Evolutionary conservation across 2,113 vertebrate genomes (phyloP).

Genomic region (Pseudolaguvia tuberculata): DNA sequence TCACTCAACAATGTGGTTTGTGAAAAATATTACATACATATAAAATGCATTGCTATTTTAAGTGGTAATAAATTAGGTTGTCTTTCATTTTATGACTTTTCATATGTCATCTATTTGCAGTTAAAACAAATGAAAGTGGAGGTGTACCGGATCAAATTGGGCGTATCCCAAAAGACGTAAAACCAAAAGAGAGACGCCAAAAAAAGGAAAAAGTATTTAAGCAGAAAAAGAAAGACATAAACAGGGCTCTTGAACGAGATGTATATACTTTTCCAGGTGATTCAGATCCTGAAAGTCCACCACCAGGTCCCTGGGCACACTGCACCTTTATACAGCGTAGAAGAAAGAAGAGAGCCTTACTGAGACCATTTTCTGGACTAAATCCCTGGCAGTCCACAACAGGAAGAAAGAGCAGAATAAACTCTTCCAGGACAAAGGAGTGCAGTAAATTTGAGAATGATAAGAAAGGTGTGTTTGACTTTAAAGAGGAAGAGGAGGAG

Average conservation of each 20-base stretch:
- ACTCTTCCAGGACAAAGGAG: conserved; percentile 39
- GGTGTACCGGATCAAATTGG: conserved; percentile 53
- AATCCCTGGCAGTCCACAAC: conserved; percentile 51
- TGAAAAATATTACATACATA: conserved; percentile 25
- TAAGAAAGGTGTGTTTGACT: conserved; percentile 26
- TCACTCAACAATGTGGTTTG: conserved; percentile 55
- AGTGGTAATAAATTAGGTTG: background rate
- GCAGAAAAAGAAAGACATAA: conserved; percentile 23
- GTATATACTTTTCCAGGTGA: conserved; percentile 73
- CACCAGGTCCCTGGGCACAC: conserved; percentile 69
- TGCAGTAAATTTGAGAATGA: conserved; percentile 24
- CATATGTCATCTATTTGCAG: conserved; percentile 48
- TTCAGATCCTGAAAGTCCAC: conserved; percentile 70
- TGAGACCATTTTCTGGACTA: conserved; percentile 69
- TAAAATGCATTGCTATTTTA: background rate
- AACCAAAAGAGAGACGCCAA: conserved; percentile 63
- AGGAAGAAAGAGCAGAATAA: conserved; percentile 38
- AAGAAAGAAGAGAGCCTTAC: conserved; percentile 66
- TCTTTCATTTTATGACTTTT: background rate
- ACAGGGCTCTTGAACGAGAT: conserved; percentile 52
- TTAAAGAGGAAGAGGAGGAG: conserved; percentile 42
- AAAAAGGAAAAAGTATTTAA: conserved; percentile 41
- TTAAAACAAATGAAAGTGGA: conserved; percentile 54
- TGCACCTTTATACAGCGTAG: conserved; percentile 70
- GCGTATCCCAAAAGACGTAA: conserved; percentile 57